Base-by-base conservation (phyloP, 2,797 vertebrate genomes). In the Bradypodion ventrale region DNA sequence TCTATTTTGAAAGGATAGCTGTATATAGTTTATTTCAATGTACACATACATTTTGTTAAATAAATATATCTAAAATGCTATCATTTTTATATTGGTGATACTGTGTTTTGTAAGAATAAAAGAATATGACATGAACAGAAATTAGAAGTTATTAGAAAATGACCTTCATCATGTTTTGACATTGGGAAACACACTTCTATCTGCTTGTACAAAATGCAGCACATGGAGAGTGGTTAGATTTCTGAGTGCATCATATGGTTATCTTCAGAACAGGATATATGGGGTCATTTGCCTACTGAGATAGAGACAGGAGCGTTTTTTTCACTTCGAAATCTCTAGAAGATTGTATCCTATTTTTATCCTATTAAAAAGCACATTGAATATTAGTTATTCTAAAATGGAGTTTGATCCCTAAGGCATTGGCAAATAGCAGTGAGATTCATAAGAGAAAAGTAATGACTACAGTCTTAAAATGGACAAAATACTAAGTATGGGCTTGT, bases 1-100 rank as follows among this genome's bases (percentile, higher is more conserved):
- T 85, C 68, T 85, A 16, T 82, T 76, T 66, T 88, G 84, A 80
- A 90, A 85, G 27, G 83, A 5, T 29, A 46, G 68, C 35, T 59
- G 12, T 85, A 81, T 68, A 8, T 65, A 13, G 13, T 15, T 75
- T 85, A 29, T 32, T 46, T 25, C 87, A 25, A 40, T 77, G 56
- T 42, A 12, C 21, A 49, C 29, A 65, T n/a, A 29, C 23, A 6
- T 27, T 29, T 29, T 29, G 9, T 72, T 9, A 27, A 16, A 23
- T 70, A 42, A 25, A 27, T 40, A 27, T 40, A 59, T 76, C 1
- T 76, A 40, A 76, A 56, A 40, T 40, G 13, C 37, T 12, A 76
- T 5, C 5, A 60, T 60, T 76, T 73, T 75, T 76, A 13, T 59
- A 60, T 40, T 60, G 10, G 19, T 59, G 21, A 35, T 9, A 6